A percentile compares a stretch with the other conserved stretches of the same genome.
Conservation (phyloP, 2,797 vertebrate genomes). For the Microctenopoma stevenorrisi region DNA sequence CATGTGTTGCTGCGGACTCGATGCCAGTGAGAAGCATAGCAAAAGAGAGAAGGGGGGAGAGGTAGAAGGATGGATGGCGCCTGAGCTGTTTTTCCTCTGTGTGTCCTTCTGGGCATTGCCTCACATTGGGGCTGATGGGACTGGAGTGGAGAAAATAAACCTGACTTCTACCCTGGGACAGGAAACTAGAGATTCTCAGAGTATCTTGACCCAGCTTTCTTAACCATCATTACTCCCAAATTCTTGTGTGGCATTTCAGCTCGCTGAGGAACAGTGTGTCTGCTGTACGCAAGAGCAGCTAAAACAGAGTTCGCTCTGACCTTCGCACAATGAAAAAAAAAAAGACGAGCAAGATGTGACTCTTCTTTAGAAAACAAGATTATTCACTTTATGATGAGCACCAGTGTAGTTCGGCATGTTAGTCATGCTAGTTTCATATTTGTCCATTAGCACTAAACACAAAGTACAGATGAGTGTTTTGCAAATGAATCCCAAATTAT, state of each 20-base stretch:
- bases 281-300: slow-evolving; percentile 18
- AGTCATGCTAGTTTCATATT: background rate
- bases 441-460: background rate
- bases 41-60: slow-evolving; percentile 56
- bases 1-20: slow-evolving; percentile 83
- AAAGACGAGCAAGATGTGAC: background rate
- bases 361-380: background rate
- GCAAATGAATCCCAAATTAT: background rate
- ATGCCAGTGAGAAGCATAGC: slow-evolving; percentile 81
- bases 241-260: slow-evolving; percentile 63
- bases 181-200: slow-evolving; percentile 75
- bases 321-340: slow-evolving; percentile 7
- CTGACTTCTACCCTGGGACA: slow-evolving; percentile 64
- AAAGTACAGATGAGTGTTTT: background rate
- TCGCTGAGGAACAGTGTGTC: slow-evolving; percentile 17
- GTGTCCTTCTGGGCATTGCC: slow-evolving; percentile 73
- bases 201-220: slow-evolving; percentile 67
- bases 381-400: background rate
- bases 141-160: slow-evolving; percentile 66
- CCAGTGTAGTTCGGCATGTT: background rate
- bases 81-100: slow-evolving; percentile 68
- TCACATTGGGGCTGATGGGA: slow-evolving; percentile 61
- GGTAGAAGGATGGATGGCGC: slow-evolving; percentile 75
- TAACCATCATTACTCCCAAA: slow-evolving; percentile 60
- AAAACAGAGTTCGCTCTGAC: slow-evolving; percentile 5